A percentile compares a stretch with the other conserved stretches of the same genome.
phyloP scores from a whole-genome alignment of 2,113 vertebrate genomes.

The Vicugna pacos region DNA sequence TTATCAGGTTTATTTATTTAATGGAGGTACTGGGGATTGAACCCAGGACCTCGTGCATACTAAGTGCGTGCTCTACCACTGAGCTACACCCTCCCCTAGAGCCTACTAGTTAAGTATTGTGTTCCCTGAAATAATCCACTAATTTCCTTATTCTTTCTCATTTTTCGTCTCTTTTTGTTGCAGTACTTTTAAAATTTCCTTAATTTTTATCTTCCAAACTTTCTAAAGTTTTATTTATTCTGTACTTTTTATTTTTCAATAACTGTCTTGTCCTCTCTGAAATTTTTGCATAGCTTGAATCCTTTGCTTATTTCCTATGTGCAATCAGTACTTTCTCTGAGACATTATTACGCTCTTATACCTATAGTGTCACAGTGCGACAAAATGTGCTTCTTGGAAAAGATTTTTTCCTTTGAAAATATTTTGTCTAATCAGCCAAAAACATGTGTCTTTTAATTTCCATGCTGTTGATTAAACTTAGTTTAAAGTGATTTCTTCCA shows the following conservation, averaged over 20 bases:
- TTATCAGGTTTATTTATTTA: too few relatives aligned
- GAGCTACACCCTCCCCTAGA: too few relatives aligned
- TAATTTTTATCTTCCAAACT: constrained; percentile 2
- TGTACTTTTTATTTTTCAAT: not conserved
- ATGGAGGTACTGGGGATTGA: too few relatives aligned
- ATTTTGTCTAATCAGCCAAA: not conserved
- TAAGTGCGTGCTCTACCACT: too few relatives aligned
- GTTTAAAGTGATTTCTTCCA: constrained; percentile 42
- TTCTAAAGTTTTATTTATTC: not conserved
- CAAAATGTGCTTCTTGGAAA: not conserved
- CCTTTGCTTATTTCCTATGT: not conserved
- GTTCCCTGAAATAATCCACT: not conserved
- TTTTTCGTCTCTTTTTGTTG: not conserved
- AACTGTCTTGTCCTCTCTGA: not conserved
- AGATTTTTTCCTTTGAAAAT: not conserved
- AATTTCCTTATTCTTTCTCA: not conserved
- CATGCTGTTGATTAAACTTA: constrained; percentile 36
- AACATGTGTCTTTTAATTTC: not conserved
- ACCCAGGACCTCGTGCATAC: too few relatives aligned
- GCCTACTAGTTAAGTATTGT: not conserved
- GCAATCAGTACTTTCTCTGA: not conserved
- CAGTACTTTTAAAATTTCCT: constrained; percentile 5
- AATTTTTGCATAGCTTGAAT: not conserved
- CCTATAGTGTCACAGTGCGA: not conserved
- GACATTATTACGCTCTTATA: not conserved